phyloP scores from a whole-genome alignment of 2,113 vertebrate species.

The Mesitornis unicolor region DNA sequence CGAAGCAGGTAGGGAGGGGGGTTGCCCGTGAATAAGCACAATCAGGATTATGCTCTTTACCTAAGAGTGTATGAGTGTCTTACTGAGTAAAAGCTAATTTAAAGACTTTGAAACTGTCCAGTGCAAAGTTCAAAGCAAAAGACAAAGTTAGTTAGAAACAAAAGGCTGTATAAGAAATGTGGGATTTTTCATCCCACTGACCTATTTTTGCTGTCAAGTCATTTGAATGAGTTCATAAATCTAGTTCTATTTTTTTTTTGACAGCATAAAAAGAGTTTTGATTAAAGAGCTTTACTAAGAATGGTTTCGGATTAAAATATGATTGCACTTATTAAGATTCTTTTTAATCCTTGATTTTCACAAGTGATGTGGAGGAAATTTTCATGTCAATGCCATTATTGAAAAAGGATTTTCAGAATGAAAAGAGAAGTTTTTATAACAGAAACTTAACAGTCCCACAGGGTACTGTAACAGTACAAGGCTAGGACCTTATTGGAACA shows the following conservation, averaged over 20 bases:
- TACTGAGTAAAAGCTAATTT: neutral
- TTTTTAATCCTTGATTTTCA: neutral
- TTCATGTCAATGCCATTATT: neutral
- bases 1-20: no score
- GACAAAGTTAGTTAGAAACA: neutral
- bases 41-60: neutral
- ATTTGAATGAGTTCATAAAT: conserved; percentile 44
- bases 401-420: neutral
- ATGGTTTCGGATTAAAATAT: conserved; percentile 6
- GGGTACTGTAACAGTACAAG: neutral
- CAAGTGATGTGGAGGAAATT: conserved; percentile 17
- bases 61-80: neutral
- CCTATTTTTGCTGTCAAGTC: conserved; percentile 31
- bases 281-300: conserved; percentile 36
- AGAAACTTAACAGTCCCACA: neutral
- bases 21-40: no score
- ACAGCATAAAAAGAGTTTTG: neutral
- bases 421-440: neutral
- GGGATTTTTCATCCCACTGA: neutral
- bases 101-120: neutral
- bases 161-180: neutral
- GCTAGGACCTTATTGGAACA: neutral
- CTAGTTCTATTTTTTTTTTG: neutral
- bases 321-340: conserved; percentile 31
- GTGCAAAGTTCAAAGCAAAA: neutral